Evolutionary conservation across 2,888 invertebrate species (phyloP).

Genomic region (Tiliacea citrago): DNA sequence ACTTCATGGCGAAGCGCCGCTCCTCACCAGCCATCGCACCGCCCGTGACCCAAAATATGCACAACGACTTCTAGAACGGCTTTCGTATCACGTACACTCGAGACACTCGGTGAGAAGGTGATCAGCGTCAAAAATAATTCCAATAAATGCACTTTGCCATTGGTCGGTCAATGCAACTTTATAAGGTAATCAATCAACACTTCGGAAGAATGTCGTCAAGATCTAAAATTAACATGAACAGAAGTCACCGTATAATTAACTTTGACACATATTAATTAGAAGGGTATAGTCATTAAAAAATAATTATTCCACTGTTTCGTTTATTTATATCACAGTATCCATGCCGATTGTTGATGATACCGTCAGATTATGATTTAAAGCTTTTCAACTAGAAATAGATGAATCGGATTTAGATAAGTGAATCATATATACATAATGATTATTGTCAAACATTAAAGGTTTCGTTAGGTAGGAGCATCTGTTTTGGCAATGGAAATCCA

Average conservation of each 20-base stretch:
- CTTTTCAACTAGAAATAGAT: background rate
- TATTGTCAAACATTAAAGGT: background rate
- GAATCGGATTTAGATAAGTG: constrained; percentile 3
- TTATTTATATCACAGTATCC: constrained; percentile 6
- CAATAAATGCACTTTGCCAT: constrained; percentile 42
- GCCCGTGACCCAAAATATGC: constrained; percentile 67
- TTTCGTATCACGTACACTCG: constrained; percentile 53
- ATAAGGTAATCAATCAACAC: constrained; percentile 39
- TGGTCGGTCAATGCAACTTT: constrained; percentile 38
- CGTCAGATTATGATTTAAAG: background rate
- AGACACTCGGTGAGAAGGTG: constrained; percentile 46
- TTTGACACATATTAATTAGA: constrained; percentile 5
- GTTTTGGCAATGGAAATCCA: constrained; percentile 18
- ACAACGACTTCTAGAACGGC: constrained; percentile 44
- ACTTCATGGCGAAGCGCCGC: constrained; percentile 26
- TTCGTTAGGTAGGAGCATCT: background rate
- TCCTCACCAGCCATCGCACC: constrained; percentile 48
- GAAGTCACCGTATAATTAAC: background rate
- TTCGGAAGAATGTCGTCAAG: constrained; percentile 41
- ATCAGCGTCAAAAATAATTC: constrained; percentile 41
- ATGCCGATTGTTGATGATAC: constrained; percentile 5
- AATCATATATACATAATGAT: background rate
- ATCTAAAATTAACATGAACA: constrained; percentile 34
- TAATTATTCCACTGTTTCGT: background rate
- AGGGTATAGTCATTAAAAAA: background rate